Conservation (phyloP, 2,113 vertebrate species). For the Onychostruthus taczanowskii region DNA sequence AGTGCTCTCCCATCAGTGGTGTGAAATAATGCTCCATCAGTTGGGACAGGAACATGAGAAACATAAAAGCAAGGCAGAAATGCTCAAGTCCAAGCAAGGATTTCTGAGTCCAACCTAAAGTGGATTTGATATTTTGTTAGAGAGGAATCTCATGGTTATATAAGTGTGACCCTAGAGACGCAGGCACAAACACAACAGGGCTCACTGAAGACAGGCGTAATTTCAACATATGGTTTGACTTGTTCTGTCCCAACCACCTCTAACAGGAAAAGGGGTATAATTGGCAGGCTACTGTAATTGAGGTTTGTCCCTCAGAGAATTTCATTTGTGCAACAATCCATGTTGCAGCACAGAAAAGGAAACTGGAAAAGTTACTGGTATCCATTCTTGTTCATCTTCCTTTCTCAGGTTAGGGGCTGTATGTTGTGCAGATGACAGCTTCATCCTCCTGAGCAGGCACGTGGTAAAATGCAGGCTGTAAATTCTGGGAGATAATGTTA, state of each 20-base stretch:
- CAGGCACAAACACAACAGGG: fast-evolving
- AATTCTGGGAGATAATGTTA: neutral
- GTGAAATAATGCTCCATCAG: neutral
- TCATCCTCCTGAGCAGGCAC: neutral
- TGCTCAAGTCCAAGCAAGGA: neutral
- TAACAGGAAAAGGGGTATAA: neutral
- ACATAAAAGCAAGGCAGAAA: neutral
- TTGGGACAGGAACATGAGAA: neutral
- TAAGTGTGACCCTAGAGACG: neutral
- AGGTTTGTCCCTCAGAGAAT: neutral
- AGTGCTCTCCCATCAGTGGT: fast-evolving
- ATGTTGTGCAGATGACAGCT: neutral
- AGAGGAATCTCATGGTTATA: neutral
- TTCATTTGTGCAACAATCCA: neutral
- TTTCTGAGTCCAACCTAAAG: neutral
- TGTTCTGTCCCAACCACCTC: neutral
- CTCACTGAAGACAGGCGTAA: neutral
- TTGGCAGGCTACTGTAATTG: neutral
- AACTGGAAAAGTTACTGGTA: neutral
- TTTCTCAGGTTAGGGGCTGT: neutral
- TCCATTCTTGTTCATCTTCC: neutral
- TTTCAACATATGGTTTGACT: neutral
- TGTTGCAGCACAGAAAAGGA: neutral
- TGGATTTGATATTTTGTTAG: neutral
- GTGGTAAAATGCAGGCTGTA: neutral